Evolutionary conservation across 2,888 invertebrate genomes (phyloP).

Genomic region (Diarsia mendica): DNA sequence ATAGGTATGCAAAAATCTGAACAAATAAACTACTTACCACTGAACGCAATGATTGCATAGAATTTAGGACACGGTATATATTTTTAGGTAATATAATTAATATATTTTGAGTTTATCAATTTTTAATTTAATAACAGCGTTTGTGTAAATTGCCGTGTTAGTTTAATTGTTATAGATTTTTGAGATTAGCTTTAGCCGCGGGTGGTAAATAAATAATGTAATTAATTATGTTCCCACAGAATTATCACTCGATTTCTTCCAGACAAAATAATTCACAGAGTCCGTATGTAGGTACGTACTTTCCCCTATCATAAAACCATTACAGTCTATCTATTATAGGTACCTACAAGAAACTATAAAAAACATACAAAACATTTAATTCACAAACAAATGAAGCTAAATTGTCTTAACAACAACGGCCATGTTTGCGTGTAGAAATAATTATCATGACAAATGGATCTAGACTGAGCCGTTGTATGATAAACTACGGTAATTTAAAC

Average conservation of each 20-base stretch:
- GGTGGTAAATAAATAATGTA: neutral
- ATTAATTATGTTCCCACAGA: neutral
- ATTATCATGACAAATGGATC: conserved; percentile 62
- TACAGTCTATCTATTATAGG: too few species aligned
- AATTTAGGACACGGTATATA: neutral
- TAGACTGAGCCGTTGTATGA: conserved; percentile 39
- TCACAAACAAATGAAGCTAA: conserved; percentile 50
- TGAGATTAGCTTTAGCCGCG: neutral
- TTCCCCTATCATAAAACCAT: conserved; percentile 8
- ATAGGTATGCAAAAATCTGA: neutral
- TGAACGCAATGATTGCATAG: neutral
- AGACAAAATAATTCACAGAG: too few species aligned
- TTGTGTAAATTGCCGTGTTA: too few species aligned
- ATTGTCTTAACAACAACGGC: conserved; percentile 47
- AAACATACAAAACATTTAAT: neutral
- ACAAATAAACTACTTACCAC: neutral
- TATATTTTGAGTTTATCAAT: neutral
- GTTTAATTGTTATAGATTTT: too few species aligned
- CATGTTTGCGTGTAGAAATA: conserved; percentile 62
- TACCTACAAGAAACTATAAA: conserved; percentile 3
- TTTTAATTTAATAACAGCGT: too few species aligned
- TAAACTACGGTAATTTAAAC: conserved; percentile 49
- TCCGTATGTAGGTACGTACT: neutral
- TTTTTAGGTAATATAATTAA: neutral
- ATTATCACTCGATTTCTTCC: neutral